Percentiles rank a stretch among this genome's conserved stretches.
Conservation (phyloP, 2,113 vertebrate species). For the Tapirus terrestris region DNA sequence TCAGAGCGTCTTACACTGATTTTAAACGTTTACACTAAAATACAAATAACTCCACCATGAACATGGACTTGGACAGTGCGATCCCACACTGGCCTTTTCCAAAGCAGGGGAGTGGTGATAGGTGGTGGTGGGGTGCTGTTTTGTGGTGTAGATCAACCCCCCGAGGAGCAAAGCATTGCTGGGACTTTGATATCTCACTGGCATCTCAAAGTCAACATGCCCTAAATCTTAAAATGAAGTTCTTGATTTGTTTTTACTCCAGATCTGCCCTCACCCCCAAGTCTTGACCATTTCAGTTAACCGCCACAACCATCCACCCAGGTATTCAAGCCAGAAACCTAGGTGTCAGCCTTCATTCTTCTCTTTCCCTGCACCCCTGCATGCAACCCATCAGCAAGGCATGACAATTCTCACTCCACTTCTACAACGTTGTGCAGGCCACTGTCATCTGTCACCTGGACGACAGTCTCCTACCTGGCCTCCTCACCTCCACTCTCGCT, state of each 20-base stretch:
- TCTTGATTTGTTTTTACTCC: not conserved
- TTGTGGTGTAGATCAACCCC: not conserved
- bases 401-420: not conserved
- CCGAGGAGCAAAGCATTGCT: not conserved
- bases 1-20: not conserved
- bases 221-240: slow-evolving; percentile 12
- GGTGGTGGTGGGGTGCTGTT: not conserved
- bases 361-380: not conserved
- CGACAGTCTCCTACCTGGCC: not conserved
- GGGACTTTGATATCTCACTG: not conserved
- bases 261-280: not conserved
- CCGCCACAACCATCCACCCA: not conserved
- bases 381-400: not conserved
- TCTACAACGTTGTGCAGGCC: not conserved
- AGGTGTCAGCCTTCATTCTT: not conserved
- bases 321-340: not conserved
- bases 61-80: not conserved
- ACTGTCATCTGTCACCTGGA: not conserved
- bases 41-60: not conserved
- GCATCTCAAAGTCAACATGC: not conserved
- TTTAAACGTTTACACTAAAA: slow-evolving; percentile 48
- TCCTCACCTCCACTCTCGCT: not conserved
- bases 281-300: slow-evolving; percentile 20
- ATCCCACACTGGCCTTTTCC: not conserved
- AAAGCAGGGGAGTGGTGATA: not conserved